A percentile compares a stretch with the other conserved stretches of the same genome.
Evolutionary conservation across 2,888 invertebrate genomes (phyloP).

Genomic region (Andrena marginata): DNA sequence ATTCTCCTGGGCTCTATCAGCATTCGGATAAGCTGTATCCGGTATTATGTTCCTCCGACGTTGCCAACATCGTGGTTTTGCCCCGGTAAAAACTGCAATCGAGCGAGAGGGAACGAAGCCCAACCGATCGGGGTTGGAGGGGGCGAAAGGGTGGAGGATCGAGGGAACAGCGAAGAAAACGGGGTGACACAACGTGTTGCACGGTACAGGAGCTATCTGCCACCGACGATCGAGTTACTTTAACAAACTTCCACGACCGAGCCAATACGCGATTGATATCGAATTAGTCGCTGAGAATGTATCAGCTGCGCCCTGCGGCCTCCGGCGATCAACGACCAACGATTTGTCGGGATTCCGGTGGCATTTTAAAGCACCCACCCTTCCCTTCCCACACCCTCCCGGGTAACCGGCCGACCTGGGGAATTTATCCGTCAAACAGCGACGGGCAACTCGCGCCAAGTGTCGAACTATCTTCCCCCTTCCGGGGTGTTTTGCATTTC

Average conservation of each 20-base stretch:
- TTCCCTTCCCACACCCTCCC: neutral
- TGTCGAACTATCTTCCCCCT: neutral
- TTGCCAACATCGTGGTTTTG: slow-evolving; percentile 77
- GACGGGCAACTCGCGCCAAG: neutral
- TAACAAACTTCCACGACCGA: slow-evolving; percentile 46
- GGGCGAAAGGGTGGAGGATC: neutral
- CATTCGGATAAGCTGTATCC: slow-evolving; percentile 80
- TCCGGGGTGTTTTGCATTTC: neutral
- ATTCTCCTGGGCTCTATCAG: slow-evolving; percentile 79
- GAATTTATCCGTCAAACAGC: slow-evolving; percentile 35
- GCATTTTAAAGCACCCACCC: slow-evolving; percentile 42
- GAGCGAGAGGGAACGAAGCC: slow-evolving; percentile 37
- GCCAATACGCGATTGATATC: slow-evolving; percentile 64
- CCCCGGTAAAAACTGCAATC: slow-evolving; percentile 67
- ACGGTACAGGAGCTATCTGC: slow-evolving; percentile 34
- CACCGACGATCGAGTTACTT: slow-evolving; percentile 48
- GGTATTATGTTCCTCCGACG: slow-evolving; percentile 77
- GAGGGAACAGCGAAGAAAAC: slow-evolving; percentile 26
- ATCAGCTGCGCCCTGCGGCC: slow-evolving; percentile 38
- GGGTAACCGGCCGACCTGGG: slow-evolving; percentile 12
- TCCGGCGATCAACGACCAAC: slow-evolving; percentile 37
- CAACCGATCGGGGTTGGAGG: slow-evolving; percentile 7
- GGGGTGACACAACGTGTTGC: slow-evolving; percentile 56
- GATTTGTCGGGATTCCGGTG: slow-evolving; percentile 36
- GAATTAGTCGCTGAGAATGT: slow-evolving; percentile 62